Evolutionary conservation across 2,113 vertebrate species (phyloP).

Genomic region (Tamias sibiricus): DNA sequence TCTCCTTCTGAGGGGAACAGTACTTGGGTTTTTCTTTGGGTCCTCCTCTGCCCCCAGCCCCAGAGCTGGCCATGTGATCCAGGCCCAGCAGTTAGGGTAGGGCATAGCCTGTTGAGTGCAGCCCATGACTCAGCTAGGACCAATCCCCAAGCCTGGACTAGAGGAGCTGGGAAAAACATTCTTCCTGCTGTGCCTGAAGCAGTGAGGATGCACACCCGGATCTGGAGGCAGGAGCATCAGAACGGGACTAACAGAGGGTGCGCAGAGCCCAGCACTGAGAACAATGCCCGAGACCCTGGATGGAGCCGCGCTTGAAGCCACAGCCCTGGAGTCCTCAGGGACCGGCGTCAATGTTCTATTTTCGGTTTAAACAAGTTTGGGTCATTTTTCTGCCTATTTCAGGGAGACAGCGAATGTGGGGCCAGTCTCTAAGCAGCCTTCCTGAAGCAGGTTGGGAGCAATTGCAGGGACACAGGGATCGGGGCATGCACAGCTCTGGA

Average conservation of each 20-base stretch:
- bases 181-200: background rate
- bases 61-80: background rate
- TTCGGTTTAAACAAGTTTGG: background rate
- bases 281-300: background rate
- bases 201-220: background rate
- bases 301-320: background rate
- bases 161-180: background rate
- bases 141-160: background rate
- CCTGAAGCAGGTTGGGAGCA: background rate
- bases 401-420: background rate
- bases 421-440: background rate
- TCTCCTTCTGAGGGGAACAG: background rate
- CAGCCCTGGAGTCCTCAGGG: background rate
- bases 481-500: accelerated
- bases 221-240: background rate
- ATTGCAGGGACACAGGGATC: background rate
- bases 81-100: background rate
- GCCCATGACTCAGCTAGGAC: background rate
- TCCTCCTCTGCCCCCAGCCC: background rate
- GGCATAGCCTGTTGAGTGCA: too few species aligned
- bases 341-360: background rate
- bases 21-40: background rate
- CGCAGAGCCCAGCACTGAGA: background rate
- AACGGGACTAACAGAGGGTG: accelerated
- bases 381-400: background rate